phyloP scores from a whole-genome alignment of 2,113 vertebrate species.

The Albula glossodonta region DNA sequence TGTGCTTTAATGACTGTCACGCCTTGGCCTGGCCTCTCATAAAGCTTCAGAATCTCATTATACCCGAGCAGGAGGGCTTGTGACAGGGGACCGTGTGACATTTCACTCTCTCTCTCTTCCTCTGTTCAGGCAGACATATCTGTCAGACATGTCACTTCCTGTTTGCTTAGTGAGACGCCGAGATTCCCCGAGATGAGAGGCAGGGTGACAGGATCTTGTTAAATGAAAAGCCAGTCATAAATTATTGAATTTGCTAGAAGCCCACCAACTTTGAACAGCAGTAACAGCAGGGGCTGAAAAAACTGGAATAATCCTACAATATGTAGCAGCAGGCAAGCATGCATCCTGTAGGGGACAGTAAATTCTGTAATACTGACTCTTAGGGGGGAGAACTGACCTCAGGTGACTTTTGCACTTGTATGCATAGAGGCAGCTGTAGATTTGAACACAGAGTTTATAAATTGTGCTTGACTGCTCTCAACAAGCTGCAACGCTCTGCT shows the following conservation, averaged over 20 bases:
- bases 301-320: not conserved
- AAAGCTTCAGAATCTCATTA: conserved; percentile 1
- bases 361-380: not conserved
- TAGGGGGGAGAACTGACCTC: not conserved
- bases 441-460: not conserved
- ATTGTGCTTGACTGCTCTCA: not conserved
- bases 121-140: not conserved
- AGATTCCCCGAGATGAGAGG: conserved; percentile 4
- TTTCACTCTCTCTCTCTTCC: not conserved
- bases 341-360: not conserved
- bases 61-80: not conserved
- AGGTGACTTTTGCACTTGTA: not conserved
- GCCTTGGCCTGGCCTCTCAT: not conserved
- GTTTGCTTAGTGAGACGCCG: conserved; percentile 10
- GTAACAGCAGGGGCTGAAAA: not conserved
- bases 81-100: not conserved
- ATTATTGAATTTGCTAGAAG: not conserved
- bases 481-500: not conserved
- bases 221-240: not conserved
- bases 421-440: not conserved
- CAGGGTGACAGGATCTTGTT: not conserved
- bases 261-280: not conserved
- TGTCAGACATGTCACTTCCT: conserved; percentile 29
- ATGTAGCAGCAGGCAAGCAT: not conserved
- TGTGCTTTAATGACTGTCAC: not conserved